Conservation (phyloP, 2,888 invertebrate species). For the Dioctria linearis region DNA sequence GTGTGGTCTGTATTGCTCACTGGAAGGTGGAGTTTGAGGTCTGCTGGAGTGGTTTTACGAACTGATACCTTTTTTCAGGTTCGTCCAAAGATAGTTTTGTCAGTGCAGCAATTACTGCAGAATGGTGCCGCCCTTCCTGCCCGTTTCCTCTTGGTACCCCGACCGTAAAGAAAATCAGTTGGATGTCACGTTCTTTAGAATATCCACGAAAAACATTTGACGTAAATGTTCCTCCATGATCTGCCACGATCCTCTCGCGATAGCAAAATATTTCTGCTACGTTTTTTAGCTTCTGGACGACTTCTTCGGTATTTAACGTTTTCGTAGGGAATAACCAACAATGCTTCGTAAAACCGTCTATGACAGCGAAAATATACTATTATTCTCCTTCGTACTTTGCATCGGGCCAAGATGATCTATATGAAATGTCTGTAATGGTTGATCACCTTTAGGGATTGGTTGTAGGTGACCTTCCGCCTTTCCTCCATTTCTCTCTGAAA, state of each 20-base stretch:
- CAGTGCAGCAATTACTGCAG: conserved; percentile 52
- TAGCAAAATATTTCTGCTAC: conserved; percentile 55
- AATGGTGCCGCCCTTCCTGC: conserved; percentile 56
- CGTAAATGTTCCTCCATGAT: conserved; percentile 56
- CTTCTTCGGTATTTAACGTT: conserved; percentile 55
- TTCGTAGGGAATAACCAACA: conserved; percentile 58
- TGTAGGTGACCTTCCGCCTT: conserved; percentile 63
- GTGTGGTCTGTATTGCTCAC: conserved; percentile 58
- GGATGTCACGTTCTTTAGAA: conserved; percentile 53
- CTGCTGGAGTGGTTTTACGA: conserved; percentile 59
- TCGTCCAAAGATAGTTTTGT: conserved; percentile 55
- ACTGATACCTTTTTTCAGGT: conserved; percentile 63
- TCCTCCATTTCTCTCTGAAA: conserved; percentile 62
- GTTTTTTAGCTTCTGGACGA: conserved; percentile 54
- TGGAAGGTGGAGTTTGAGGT: conserved; percentile 60
- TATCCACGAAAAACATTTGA: conserved; percentile 54
- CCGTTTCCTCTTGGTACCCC: conserved; percentile 57
- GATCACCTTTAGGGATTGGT: too few species aligned
- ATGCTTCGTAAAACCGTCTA: conserved; percentile 65
- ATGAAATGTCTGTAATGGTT: conserved; percentile 64
- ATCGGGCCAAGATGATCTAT: conserved; percentile 66
- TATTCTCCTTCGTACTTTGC: conserved; percentile 59
- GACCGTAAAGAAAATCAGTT: conserved; percentile 53
- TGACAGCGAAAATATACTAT: conserved; percentile 64
- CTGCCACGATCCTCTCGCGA: conserved; percentile 51